phyloP scores from a whole-genome alignment of 2,888 invertebrate genomes.

The Hofmannophila pseudospretella region DNA sequence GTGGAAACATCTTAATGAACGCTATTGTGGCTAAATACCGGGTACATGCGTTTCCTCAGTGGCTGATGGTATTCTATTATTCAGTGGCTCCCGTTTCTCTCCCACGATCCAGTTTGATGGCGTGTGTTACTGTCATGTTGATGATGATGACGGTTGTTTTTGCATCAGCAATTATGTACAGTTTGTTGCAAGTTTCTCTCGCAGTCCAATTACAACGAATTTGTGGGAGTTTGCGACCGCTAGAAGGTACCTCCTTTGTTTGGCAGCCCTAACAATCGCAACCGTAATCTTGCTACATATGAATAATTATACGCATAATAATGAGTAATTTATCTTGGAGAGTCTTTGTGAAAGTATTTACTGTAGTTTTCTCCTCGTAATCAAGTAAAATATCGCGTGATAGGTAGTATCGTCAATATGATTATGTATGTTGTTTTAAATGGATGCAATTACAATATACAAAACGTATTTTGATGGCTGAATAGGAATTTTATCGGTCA shows the following conservation, averaged over 20 bases:
- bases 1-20: constrained; percentile 69
- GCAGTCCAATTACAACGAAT: constrained; percentile 62
- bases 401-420: neutral
- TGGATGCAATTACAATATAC: constrained; percentile 1
- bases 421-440: neutral
- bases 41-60: constrained; percentile 56
- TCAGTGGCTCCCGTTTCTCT: constrained; percentile 68
- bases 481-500: constrained; percentile 24
- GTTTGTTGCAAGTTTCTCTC: constrained; percentile 66
- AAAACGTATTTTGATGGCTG: neutral
- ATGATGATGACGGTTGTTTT: constrained; percentile 68
- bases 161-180: constrained; percentile 73
- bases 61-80: constrained; percentile 43
- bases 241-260: constrained; percentile 60
- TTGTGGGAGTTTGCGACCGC: constrained; percentile 56
- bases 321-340: constrained; percentile 45
- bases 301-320: constrained; percentile 49
- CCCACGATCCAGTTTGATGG: constrained; percentile 71
- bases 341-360: constrained; percentile 37
- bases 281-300: constrained; percentile 37
- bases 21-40: constrained; percentile 57
- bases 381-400: neutral
- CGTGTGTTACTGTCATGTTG: constrained; percentile 65
- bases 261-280: constrained; percentile 53
- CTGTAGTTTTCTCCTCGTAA: constrained; percentile 1